Base-by-base conservation (phyloP, 2,888 invertebrate species). In the Cataglyphis rosenhaueri region DNA sequence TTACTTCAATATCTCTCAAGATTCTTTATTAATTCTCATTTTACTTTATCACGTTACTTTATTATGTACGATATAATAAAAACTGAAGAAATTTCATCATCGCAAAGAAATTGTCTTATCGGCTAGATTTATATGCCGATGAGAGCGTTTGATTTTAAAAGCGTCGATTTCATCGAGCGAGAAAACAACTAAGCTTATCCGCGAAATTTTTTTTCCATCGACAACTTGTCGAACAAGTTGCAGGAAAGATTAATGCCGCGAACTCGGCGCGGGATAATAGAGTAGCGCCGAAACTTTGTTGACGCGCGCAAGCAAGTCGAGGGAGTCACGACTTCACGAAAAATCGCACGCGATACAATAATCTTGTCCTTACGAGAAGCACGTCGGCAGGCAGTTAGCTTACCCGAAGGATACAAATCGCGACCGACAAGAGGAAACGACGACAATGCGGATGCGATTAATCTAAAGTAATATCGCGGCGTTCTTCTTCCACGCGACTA, bases 401-500 rank as follows among this genome's bases (percentile, higher is more conserved):
- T 64, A 59, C 35, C 61, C 48, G 64, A 10, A 55, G 29, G 66
- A 57, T 61, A 81, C 71, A 82, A 87, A 88, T 88, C 87, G 84
- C 75, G 84, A 76, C 75, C 66, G 82, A 79, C 83, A 82, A 82
- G 83, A 78, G 44, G 35, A 29, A 70, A 68, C 55, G 70, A 76
- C 83, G 61, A 88, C 85, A 89, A 89, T 85, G 74, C 82, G 83
- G 87, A 85, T 81, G 82, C 79, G 87, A 89, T 88, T 89, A 89
- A 85, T 88, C 82, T 70, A 29, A 66, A 66, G 81, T 83, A 82
- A 88, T 89, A 87, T 89, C 88, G 83, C 57, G 57, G 68, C 81
- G 65, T 79, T 83, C 81, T 78, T 66, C 83, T 81, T 29, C 61
- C 59, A 65, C 29, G 79, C 35, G 48, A 59, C 59, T 38, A 52